These are phyloP conservation scores for Chrysomallon squamiferum DNA, from an alignment of 1,140 invertebrate genomes.

Conservation along the genomic window DNA sequence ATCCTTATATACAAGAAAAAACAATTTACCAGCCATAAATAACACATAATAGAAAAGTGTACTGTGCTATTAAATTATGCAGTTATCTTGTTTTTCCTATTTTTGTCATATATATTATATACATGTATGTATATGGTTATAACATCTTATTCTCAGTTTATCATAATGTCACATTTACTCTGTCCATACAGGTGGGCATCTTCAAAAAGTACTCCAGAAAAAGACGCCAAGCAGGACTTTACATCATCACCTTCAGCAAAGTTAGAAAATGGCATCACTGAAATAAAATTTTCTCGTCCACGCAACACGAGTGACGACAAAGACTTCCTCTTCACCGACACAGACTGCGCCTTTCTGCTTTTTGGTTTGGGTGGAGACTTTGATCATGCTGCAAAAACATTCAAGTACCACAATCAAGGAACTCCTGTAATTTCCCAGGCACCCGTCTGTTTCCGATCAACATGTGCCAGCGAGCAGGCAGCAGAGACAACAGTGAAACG, in stretches of 20 bases:
- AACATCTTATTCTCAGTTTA: not conserved
- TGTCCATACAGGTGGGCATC: not conserved
- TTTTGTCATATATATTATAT: not conserved
- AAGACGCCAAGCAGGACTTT: not conserved
- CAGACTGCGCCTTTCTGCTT: not conserved
- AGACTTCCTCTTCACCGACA: slow-evolving; percentile 6
- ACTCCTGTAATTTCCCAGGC: not conserved
- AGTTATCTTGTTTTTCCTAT: too few species aligned
- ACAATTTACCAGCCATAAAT: too few species aligned
- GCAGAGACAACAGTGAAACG: not conserved
- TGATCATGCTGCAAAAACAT: not conserved
- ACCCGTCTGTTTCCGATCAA: not conserved
- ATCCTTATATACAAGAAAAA: too few species aligned
- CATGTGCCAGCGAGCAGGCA: not conserved
- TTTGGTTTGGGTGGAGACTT: not conserved
- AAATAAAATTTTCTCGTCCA: slow-evolving; percentile 2
- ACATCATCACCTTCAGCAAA: not conserved
- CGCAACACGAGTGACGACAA: not conserved
- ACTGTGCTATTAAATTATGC: too few species aligned
- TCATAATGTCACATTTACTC: too few species aligned
- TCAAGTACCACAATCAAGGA: not conserved
- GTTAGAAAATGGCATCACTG: not conserved
- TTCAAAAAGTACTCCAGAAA: not conserved
- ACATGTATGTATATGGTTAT: not conserved
- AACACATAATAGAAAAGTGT: too few species aligned